Evolutionary conservation across 2,888 invertebrate species (phyloP).

Genomic region (Sphecodes monilicornis): DNA sequence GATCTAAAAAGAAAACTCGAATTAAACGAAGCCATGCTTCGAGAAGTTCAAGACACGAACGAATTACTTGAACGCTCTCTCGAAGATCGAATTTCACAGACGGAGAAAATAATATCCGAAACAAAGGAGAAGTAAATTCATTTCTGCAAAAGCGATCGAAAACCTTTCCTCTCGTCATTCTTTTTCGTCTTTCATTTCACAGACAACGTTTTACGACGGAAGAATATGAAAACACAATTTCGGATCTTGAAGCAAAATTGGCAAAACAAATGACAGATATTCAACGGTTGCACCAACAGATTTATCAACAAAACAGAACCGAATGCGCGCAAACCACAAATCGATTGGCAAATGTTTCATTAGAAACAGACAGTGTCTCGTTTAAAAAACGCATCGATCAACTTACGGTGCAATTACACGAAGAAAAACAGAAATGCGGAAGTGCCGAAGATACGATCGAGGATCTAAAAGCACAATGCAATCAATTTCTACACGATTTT

Average conservation of each 20-base stretch:
- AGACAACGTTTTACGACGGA: constrained; percentile 29
- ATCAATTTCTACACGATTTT: constrained; percentile 59
- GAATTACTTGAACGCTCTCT: constrained; percentile 65
- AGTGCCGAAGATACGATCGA: constrained; percentile 51
- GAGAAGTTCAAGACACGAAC: constrained; percentile 68
- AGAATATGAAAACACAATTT: constrained; percentile 49
- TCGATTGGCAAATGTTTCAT: background rate
- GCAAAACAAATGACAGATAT: constrained; percentile 29
- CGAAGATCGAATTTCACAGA: constrained; percentile 18
- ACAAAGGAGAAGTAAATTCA: constrained; percentile 56
- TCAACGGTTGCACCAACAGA: constrained; percentile 45
- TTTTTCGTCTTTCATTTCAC: constrained; percentile 1
- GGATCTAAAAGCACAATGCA: constrained; percentile 48
- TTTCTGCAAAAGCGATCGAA: background rate
- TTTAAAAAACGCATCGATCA: constrained; percentile 54
- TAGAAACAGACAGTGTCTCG: constrained; percentile 38
- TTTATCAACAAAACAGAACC: constrained; percentile 22
- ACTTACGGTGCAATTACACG: constrained; percentile 48
- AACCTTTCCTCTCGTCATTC: background rate
- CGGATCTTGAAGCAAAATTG: constrained; percentile 28
- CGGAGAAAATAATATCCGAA: constrained; percentile 21
- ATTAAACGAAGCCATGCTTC: constrained; percentile 60
- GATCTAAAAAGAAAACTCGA: constrained; percentile 68
- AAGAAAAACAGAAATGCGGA: constrained; percentile 49
- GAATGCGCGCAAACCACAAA: background rate